Conservation (phyloP, 2,888 invertebrate genomes). For the Epinotia brunnichana region DNA sequence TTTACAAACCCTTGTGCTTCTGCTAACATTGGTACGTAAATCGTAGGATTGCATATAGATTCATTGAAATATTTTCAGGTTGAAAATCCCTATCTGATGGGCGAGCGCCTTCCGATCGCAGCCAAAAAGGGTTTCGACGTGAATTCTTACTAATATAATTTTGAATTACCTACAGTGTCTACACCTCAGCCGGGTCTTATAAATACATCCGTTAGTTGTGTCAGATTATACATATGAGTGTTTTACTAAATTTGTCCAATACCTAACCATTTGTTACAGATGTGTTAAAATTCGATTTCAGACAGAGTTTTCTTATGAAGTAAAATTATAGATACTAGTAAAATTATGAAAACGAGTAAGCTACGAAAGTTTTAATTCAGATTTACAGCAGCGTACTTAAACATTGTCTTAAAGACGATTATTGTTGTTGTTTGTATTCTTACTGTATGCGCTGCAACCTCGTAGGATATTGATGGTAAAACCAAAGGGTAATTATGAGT, state of each 20-base stretch:
- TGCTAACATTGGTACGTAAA: neutral
- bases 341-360: constrained; percentile 14
- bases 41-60: neutral
- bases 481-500: constrained; percentile 8
- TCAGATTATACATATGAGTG: constrained; percentile 5
- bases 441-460: constrained; percentile 32
- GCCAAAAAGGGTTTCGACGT: constrained; percentile 96
- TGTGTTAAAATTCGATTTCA: constrained; percentile 8
- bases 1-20: neutral
- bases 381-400: neutral
- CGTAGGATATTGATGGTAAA: constrained; percentile 12
- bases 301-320: neutral
- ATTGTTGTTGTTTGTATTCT: constrained; percentile 24
- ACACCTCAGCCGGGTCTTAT: constrained; percentile 36
- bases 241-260: constrained; percentile 20
- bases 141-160: constrained; percentile 63
- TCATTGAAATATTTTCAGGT: constrained; percentile 77
- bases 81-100: constrained; percentile 92
- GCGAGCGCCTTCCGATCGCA: constrained; percentile 94
- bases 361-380: constrained; percentile 9
- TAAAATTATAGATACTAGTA: constrained; percentile 1
- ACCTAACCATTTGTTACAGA: neutral
- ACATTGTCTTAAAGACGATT: constrained; percentile 18
- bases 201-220: constrained; percentile 27
- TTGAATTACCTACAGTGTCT: constrained; percentile 55